These are phyloP conservation scores for Eurystomus glaucurus DNA, from an alignment of 2,797 vertebrate species.

Conservation along the genomic window DNA sequence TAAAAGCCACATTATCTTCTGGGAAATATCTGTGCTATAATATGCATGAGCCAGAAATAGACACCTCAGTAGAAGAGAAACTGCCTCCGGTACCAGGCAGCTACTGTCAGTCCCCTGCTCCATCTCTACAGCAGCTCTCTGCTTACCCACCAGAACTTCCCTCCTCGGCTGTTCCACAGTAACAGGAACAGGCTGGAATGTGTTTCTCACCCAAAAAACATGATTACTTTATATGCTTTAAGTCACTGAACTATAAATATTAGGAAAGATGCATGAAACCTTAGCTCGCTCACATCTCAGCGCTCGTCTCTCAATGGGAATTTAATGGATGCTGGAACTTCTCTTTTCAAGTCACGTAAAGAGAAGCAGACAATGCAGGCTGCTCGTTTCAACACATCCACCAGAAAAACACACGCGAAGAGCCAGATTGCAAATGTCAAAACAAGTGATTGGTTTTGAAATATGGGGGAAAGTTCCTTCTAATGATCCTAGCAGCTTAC, in stretches of 20 bases:
- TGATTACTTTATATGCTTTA: not conserved
- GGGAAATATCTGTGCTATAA: conserved; percentile 57
- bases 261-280: not conserved
- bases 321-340: not conserved
- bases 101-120: not conserved
- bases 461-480: not conserved
- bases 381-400: not conserved
- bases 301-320: not conserved
- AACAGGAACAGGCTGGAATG: not conserved
- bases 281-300: not conserved
- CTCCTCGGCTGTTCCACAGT: not conserved
- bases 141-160: not conserved
- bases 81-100: not conserved
- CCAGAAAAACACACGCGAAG: not conserved
- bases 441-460: conserved; percentile 52
- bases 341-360: conserved; percentile 17
- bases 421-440: conserved; percentile 32
- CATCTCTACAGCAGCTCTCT: not conserved
- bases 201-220: not conserved
- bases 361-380: not conserved
- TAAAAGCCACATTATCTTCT: conserved; percentile 47
- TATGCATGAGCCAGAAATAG: conserved; percentile 62
- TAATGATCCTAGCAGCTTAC: conserved; percentile 1
- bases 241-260: not conserved
- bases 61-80: conserved; percentile 9